A percentile compares a stretch with the other conserved stretches of the same genome.
Evolutionary conservation across 1,140 invertebrate species (phyloP).

Genomic region (Tenebrio molitor): DNA sequence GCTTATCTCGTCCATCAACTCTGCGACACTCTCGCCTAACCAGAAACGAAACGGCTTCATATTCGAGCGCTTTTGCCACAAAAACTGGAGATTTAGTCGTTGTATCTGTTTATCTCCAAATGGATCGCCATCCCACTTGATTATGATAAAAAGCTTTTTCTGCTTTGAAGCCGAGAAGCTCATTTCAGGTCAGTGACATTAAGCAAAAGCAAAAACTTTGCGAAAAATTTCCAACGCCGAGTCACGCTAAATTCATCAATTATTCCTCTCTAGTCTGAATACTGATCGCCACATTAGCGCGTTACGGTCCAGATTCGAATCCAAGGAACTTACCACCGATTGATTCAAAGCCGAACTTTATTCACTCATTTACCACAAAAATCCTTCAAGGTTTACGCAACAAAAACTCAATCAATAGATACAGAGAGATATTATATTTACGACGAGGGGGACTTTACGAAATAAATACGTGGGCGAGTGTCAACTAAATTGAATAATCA

Average conservation of each 20-base stretch:
- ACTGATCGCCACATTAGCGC: no score
- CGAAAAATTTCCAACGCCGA: neutral
- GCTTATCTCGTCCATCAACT: no score
- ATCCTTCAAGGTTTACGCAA: neutral
- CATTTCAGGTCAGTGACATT: slow-evolving; percentile 28
- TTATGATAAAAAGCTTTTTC: slow-evolving; percentile 26
- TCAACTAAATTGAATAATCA: slow-evolving; percentile 2
- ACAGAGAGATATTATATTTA: neutral
- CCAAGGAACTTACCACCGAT: neutral
- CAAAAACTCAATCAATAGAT: neutral
- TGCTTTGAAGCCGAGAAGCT: slow-evolving; percentile 20
- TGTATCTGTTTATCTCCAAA: no score
- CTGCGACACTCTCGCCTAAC: no score
- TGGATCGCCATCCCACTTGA: no score
- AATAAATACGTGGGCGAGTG: neutral
- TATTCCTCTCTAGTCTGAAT: no score
- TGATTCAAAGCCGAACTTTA: no score
- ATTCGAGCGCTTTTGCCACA: no score
- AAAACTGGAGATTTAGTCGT: no score
- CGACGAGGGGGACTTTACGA: neutral
- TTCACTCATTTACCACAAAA: slow-evolving; percentile 1
- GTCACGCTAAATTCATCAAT: no score
- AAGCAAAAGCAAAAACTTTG: neutral
- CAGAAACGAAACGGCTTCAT: no score
- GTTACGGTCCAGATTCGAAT: neutral